Percentiles rank a stretch among this genome's conserved stretches.
These are phyloP conservation scores for Sinelater perroti DNA, from an alignment of 2,888 invertebrate genomes.

Conservation along the genomic window DNA sequence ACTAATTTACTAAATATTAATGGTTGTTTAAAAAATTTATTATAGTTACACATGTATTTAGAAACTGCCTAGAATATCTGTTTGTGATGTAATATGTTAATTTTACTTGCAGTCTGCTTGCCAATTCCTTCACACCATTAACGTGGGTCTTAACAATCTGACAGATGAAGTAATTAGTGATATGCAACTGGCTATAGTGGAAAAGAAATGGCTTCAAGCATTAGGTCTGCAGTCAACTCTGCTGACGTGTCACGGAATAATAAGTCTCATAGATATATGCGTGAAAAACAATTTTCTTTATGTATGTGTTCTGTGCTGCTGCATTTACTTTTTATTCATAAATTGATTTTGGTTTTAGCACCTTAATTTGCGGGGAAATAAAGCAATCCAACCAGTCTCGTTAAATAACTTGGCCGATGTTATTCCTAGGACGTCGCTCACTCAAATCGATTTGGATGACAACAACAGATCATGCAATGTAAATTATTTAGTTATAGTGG, in stretches of 20 bases:
- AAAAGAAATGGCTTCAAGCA: conserved; percentile 52
- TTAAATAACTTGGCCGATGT: conserved; percentile 54
- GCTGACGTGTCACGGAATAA: conserved; percentile 54
- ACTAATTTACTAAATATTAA: too few species aligned
- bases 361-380: conserved; percentile 57
- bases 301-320: conserved; percentile 41
- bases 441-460: conserved; percentile 55
- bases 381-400: conserved; percentile 54
- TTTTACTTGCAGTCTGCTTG: conserved; percentile 49
- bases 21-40: too few species aligned
- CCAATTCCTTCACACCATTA: conserved; percentile 54
- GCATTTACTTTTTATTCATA: conserved; percentile 4
- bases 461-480: conserved; percentile 55
- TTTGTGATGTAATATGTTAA: too few species aligned
- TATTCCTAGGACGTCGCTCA: conserved; percentile 54
- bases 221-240: conserved; percentile 56
- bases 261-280: conserved; percentile 50
- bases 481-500: too few species aligned
- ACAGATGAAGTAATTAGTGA: conserved; percentile 53
- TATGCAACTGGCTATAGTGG: conserved; percentile 48
- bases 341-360: conserved; percentile 47
- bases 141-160: conserved; percentile 56
- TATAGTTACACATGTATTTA: too few species aligned
- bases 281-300: conserved; percentile 52
- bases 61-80: too few species aligned